These are phyloP conservation scores for Ellobius talpinus DNA, from an alignment of 2,113 vertebrate species.

Conservation along the genomic window DNA sequence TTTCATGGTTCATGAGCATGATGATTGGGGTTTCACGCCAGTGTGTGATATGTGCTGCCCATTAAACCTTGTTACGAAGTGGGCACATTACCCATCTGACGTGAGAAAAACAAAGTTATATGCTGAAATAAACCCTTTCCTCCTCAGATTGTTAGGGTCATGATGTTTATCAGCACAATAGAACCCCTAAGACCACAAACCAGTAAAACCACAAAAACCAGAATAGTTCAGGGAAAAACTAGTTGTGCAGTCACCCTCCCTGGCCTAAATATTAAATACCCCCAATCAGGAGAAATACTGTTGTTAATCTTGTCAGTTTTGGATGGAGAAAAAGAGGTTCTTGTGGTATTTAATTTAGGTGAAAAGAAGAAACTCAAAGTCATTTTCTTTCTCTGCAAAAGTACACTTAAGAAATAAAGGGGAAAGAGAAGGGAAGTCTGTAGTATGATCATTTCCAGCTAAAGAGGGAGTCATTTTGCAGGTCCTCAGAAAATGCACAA, in stretches of 20 bases:
- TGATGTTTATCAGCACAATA: background rate
- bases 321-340: background rate
- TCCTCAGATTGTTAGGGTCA: background rate
- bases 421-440: background rate
- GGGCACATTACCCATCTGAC: slow-evolving; percentile 86
- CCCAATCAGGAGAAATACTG: background rate
- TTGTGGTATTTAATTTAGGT: background rate
- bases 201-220: background rate
- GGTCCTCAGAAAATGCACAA: background rate
- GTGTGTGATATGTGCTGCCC: slow-evolving; percentile 86
- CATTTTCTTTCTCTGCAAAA: background rate
- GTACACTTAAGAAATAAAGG: background rate
- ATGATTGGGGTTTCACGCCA: slow-evolving; percentile 86
- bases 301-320: background rate
- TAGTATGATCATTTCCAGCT: background rate
- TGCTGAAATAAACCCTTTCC: background rate
- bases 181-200: background rate
- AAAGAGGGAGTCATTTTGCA: background rate
- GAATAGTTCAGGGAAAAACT: background rate
- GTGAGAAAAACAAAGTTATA: background rate
- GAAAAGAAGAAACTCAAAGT: background rate
- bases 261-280: background rate
- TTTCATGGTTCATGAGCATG: slow-evolving; percentile 84
- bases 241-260: background rate
- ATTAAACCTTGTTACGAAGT: slow-evolving; percentile 79